phyloP scores from a whole-genome alignment of 2,888 invertebrate genomes.

The Strigamia transsilvanica region DNA sequence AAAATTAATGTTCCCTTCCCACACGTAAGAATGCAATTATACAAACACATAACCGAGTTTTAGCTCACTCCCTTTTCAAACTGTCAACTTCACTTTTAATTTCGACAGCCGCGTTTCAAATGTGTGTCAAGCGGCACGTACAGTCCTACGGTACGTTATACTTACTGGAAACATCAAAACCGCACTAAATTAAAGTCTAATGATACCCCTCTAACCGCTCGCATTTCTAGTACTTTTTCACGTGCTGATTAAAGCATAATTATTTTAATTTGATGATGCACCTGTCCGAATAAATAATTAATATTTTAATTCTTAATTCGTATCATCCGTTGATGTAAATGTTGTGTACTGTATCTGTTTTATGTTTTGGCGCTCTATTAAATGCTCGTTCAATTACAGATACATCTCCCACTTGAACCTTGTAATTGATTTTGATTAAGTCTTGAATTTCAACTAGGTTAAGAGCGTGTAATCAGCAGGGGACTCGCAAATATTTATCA shows the following conservation, averaged over 20 bases:
- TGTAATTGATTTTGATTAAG: not conserved
- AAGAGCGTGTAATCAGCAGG: constrained; percentile 1
- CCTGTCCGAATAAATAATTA: too few relatives aligned
- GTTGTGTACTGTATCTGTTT: not conserved
- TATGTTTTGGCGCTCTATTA: not conserved
- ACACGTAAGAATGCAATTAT: not conserved
- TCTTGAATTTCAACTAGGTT: constrained; percentile 26
- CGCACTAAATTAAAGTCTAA: constrained; percentile 9
- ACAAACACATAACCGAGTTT: not conserved
- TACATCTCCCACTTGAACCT: not conserved
- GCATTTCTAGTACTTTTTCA: not conserved
- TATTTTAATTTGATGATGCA: not conserved
- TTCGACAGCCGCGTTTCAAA: constrained; percentile 2
- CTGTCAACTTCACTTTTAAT: not conserved
- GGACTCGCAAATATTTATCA: constrained; percentile 30
- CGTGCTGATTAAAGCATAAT: not conserved
- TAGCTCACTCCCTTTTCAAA: not conserved
- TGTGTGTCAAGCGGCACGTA: not conserved
- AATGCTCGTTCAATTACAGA: not conserved
- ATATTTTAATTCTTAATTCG: too few relatives aligned
- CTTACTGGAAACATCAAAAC: not conserved
- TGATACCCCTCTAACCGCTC: not conserved
- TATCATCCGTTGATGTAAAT: too few relatives aligned
- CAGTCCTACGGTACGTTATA: too few relatives aligned
- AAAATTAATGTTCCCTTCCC: not conserved